These are phyloP conservation scores for Peromyscus nudipes DNA, from an alignment of 2,797 vertebrate genomes.

Conservation along the genomic window DNA sequence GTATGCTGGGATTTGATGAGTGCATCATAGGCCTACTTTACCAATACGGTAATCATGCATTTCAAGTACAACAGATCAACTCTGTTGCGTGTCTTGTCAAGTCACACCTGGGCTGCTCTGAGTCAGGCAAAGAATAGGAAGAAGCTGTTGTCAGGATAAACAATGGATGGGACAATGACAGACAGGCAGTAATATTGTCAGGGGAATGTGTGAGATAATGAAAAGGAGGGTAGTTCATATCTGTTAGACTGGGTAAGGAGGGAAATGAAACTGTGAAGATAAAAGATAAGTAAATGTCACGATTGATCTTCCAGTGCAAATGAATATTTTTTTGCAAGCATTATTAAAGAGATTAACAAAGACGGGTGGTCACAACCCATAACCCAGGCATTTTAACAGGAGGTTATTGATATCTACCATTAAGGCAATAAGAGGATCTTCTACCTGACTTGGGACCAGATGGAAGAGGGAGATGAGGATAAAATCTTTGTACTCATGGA, in stretches of 20 bases:
- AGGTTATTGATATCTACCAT: not conserved
- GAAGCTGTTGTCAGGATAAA: not conserved
- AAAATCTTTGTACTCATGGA: not conserved
- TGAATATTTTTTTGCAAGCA: not conserved
- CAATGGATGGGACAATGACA: not conserved
- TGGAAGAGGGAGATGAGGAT: not conserved
- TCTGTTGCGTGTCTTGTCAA: not conserved
- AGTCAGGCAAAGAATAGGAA: conserved; percentile 10
- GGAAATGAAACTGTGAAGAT: not conserved
- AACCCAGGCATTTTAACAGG: not conserved
- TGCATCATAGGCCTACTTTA: not conserved
- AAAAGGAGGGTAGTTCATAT: not conserved
- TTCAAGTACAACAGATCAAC: conserved; percentile 8
- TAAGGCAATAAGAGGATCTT: not conserved
- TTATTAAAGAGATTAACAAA: not conserved
- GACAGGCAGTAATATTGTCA: not conserved
- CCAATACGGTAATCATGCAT: not conserved
- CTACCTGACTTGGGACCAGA: not conserved
- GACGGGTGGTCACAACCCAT: not conserved
- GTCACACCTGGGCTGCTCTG: conserved; percentile 22
- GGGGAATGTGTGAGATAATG: not conserved
- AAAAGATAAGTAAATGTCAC: not conserved
- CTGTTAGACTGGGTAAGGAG: not conserved
- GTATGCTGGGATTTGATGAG: not conserved
- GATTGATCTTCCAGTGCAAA: not conserved